Evolutionary conservation across 1,140 invertebrate genomes (phyloP), one percentile per base, ranked within the genome.

Genomic region (Hyles euphorbiae): DNA sequence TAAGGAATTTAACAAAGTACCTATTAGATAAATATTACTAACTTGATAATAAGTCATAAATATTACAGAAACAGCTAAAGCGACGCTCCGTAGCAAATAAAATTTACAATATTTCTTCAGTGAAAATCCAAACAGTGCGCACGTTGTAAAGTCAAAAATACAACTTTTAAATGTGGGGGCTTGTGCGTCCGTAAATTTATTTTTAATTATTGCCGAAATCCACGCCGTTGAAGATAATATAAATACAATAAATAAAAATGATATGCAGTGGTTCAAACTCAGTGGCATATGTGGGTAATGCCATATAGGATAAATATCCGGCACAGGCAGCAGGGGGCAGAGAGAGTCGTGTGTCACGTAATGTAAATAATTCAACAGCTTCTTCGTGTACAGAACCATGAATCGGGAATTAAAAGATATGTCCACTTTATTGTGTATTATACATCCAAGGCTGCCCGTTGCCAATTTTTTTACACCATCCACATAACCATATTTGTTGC

Each of bases 381-480:
- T 53, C n/a, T 51, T n/a, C 0, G 48, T 47, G 40, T 70, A 70
- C 9, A 34, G 7, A 2, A 56, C 51, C 59, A 70, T 53, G 48
- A 70, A 70, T 45, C 68, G 56, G 2, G 68, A 70, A 60, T 70
- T 70, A 33, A 70, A 70, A 2, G 68, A 67, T 11, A 70, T 49
- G 34, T 70, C 64, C 6, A 67, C 34, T 56, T 67, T 47, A 8
- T 54, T 36, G 3, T 57, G 46, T 7, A 62, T 7, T 6, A 67
- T 44, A 22, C 60, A 57, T 3, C 61, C 61, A 5, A 70, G 54
- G 9, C 54, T 60, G 0, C 68, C 68, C 8, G 56, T 59, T 2
- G 53, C 12, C 7, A n/a, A 5, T 4, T 34, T n/a, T 12, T 54
- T 44, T 9, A 43, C 56, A 2, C 32, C 3, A 34, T 55, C 32